Evolutionary conservation across 1,140 invertebrate species (phyloP), one percentile per base, ranked within the genome.

Genomic region (Brachionus calyciflorus): DNA sequence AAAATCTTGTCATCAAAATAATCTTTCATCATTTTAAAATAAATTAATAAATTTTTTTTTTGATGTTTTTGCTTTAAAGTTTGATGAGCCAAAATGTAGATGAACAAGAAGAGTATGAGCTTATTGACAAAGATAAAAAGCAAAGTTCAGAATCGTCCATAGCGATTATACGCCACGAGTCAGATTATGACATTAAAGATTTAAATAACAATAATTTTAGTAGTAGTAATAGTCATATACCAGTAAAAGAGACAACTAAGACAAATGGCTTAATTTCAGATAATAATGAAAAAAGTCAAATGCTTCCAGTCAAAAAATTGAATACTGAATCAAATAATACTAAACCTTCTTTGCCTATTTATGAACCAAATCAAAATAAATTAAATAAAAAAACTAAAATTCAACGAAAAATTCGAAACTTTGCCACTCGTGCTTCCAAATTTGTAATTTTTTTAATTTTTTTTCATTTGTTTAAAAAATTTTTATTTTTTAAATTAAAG

Each of bases 61-160:
- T n/a, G n/a, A 28, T 51, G 40, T 6, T 7, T 19, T 51, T 30
- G 14, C 40, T 14, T 33, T 12, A 17, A 49, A 73, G 69, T 73
- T 73, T 55, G 30, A 73, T 73, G 69, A 73, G 69, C 69, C 69
- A 73, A 55, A 73, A 73, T 73, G 69, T 73, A 49, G 69, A 73
- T 73, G 69, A 73, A 55, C 28, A 49, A 12, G 69, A 73, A 41
- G 51, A 73, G 30, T 55, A 51, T 49, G 69, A 73, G 51, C 46
- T 55, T 51, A 33, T 24, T 14, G 46, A 55, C 19, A 49, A 55
- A 21, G 46, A 73, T 24, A 73, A 7, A 60, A 37, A 28, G 7
- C 14, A 33, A 60, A 17, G 10, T 17, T 60, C 55, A 6, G 55
- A 60, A 10, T 17, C 0, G 2, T 41, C 33, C 19, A 60, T 60